phyloP scores from a whole-genome alignment of 1,140 invertebrate species.

The Zaprionus inermis region DNA sequence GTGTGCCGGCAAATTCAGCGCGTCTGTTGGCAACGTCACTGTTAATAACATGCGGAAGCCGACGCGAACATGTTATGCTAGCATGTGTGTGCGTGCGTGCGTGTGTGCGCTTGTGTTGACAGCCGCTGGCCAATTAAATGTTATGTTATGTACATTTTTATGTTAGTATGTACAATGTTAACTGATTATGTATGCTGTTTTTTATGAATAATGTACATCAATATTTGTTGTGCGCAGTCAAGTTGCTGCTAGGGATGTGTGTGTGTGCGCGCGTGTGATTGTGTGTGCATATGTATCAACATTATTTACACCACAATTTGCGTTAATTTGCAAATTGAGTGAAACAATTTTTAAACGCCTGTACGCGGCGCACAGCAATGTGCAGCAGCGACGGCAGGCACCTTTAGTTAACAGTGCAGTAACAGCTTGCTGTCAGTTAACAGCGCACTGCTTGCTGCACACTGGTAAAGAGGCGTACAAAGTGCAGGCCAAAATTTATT shows the following conservation, averaged over 20 bases:
- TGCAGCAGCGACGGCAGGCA: not conserved
- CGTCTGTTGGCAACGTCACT: constrained; percentile 48
- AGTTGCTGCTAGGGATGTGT: not conserved
- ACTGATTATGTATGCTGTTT: constrained; percentile 10
- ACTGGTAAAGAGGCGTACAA: not conserved
- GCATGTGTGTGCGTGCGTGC: constrained; percentile 6
- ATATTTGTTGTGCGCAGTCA: constrained; percentile 5
- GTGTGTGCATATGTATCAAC: constrained; percentile 28
- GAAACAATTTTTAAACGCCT: constrained; percentile 54
- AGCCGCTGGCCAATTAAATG: constrained; percentile 47
- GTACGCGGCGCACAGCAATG: constrained; percentile 48
- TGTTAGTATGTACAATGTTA: constrained; percentile 9
- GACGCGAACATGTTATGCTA: constrained; percentile 12
- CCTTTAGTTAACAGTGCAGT: not conserved
- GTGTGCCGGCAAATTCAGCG: constrained; percentile 38
- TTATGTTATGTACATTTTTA: constrained; percentile 36
- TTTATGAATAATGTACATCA: constrained; percentile 21
- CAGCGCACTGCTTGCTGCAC: constrained; percentile 28
- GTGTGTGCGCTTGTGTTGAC: constrained; percentile 4
- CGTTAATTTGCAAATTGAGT: constrained; percentile 48
- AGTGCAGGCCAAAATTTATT: not conserved
- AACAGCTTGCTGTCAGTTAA: too few species aligned
- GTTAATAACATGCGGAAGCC: constrained; percentile 60
- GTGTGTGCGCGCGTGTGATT: not conserved
- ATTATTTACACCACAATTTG: constrained; percentile 35